phyloP scores from a whole-genome alignment of 2,797 vertebrate genomes.

The Diglossa cyanea region DNA sequence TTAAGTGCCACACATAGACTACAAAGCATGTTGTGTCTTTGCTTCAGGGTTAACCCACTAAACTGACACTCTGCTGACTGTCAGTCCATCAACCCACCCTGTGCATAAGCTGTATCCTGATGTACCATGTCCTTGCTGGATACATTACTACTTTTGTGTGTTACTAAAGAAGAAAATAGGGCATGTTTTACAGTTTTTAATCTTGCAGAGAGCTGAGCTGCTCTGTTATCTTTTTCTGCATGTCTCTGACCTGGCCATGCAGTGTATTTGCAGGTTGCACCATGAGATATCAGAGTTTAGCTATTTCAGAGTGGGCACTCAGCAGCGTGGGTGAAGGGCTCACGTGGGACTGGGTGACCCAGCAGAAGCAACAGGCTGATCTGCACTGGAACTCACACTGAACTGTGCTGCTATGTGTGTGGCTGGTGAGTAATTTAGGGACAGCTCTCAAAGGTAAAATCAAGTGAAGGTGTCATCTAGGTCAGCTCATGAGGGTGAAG shows the following conservation, averaged over 20 bases:
- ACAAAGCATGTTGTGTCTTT: slow-evolving; percentile 35
- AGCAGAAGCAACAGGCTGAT: not conserved
- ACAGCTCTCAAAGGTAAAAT: slow-evolving; percentile 8
- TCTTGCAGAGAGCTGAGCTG: not conserved
- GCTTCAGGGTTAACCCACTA: not conserved
- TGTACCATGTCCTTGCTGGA: not conserved
- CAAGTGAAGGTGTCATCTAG: slow-evolving; percentile 16
- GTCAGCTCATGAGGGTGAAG: not conserved
- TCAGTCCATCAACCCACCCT: not conserved
- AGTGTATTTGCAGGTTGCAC: not conserved
- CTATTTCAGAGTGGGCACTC: not conserved
- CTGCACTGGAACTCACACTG: not conserved
- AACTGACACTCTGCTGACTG: not conserved
- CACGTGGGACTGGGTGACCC: not conserved
- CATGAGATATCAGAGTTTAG: not conserved
- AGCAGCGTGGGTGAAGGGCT: not conserved
- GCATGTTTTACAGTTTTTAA: not conserved
- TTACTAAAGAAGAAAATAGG: not conserved
- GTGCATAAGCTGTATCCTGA: not conserved
- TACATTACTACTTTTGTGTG: not conserved
- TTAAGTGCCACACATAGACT: slow-evolving; percentile 37
- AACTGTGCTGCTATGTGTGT: not conserved
- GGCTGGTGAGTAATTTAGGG: not conserved
- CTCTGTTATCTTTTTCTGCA: not conserved
- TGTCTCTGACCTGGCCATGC: not conserved